Conservation (phyloP, 2,113 vertebrate species). For the Scatophagus argus region DNA sequence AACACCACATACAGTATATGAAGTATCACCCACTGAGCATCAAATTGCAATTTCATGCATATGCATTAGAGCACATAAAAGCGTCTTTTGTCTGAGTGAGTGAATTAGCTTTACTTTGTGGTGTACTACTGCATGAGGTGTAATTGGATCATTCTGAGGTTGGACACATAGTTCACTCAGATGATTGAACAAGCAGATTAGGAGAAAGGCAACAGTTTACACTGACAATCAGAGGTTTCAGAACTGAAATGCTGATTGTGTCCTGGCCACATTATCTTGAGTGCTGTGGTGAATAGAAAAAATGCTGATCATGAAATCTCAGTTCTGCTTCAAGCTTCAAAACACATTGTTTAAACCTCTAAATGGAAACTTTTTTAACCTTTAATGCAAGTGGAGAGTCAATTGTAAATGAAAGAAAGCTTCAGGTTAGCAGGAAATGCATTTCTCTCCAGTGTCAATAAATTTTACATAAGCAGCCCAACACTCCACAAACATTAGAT, state of each 20-base stretch:
- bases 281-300: slow-evolving; percentile 32
- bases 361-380: slow-evolving; percentile 23
- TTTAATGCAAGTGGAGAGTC: background rate
- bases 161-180: slow-evolving; percentile 33
- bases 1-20: background rate
- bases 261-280: slow-evolving; percentile 5
- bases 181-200: background rate
- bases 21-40: background rate
- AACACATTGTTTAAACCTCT: background rate
- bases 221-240: background rate
- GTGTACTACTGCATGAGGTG: slow-evolving; percentile 23
- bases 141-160: slow-evolving; percentile 30
- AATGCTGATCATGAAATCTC: slow-evolving; percentile 68
- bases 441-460: background rate
- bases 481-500: background rate
- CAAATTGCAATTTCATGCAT: slow-evolving; percentile 56
- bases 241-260: slow-evolving; percentile 29
- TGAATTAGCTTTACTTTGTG: slow-evolving; percentile 41
- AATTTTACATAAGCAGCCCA: background rate
- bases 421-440: background rate
- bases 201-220: slow-evolving; percentile 13
- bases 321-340: slow-evolving; percentile 67
- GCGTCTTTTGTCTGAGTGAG: slow-evolving; percentile 32
- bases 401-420: background rate
- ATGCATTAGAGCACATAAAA: slow-evolving; percentile 43